Evolutionary conservation across 2,113 vertebrate species (phyloP).

Genomic region (Aldabrachelys gigantea): DNA sequence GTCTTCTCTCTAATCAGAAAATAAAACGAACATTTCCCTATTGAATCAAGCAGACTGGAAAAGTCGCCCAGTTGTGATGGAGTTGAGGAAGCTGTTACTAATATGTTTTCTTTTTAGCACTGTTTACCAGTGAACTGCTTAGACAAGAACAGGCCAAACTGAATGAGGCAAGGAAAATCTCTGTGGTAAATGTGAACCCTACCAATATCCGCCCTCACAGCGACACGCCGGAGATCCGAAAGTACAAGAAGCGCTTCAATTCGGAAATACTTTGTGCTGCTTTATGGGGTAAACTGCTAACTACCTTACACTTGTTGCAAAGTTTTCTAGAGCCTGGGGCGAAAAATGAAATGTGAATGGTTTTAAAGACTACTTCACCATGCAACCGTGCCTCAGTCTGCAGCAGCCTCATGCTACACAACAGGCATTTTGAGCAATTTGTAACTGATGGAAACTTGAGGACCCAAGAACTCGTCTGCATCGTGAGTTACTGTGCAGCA

Average conservation of each 20-base stretch:
- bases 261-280: constrained; percentile 98
- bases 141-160: constrained; percentile 97
- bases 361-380: fast-evolving
- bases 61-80: neutral
- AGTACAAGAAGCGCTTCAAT: constrained; percentile 99
- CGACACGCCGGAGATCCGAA: constrained; percentile 98
- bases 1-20: neutral
- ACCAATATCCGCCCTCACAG: constrained; percentile 99
- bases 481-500: neutral
- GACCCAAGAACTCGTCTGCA: neutral
- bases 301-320: fast-evolving
- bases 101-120: constrained; percentile 76
- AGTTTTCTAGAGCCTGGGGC: fast-evolving
- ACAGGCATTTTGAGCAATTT: neutral
- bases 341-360: fast-evolving
- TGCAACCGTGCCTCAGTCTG: fast-evolving
- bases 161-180: constrained; percentile 98
- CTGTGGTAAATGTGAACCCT: constrained; percentile 98
- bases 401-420: neutral
- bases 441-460: neutral
- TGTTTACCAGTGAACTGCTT: constrained; percentile 93
- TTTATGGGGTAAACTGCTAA: constrained; percentile 89
- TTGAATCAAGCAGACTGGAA: neutral
- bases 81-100: neutral
- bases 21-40: neutral